Conservation (phyloP, 2,888 invertebrate species). For the Acrobasis consociella region DNA sequence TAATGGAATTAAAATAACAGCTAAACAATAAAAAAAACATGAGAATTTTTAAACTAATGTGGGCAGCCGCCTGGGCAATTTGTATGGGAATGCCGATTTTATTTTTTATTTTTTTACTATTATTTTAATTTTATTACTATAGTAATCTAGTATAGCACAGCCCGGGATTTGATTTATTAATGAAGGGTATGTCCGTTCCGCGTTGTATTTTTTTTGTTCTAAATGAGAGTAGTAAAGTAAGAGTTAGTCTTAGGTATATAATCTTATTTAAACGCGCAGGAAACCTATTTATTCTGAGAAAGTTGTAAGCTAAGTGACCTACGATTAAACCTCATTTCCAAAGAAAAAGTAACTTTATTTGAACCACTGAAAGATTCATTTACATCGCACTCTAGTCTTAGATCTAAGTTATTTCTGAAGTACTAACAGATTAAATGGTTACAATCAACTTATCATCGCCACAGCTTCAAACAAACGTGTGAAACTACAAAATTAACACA, state of each 20-base stretch:
- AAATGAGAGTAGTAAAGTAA: not conserved
- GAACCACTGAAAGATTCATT: not conserved
- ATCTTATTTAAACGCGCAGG: slow-evolving; percentile 4
- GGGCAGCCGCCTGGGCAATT: too few species aligned
- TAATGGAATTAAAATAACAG: too few species aligned
- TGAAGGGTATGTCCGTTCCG: too few species aligned
- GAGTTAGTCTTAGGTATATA: not conserved
- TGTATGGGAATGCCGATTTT: too few species aligned
- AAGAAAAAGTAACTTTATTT: not conserved
- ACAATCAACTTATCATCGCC: slow-evolving; percentile 39
- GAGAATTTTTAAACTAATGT: too few species aligned
- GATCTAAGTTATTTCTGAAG: slow-evolving; percentile 9
- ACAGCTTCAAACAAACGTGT: slow-evolving; percentile 42
- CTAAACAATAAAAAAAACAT: too few species aligned
- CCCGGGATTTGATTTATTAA: too few species aligned
- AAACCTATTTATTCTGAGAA: slow-evolving; percentile 15
- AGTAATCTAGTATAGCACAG: too few species aligned
- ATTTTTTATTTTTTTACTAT: too few species aligned
- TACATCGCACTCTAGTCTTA: not conserved
- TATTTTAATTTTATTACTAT: too few species aligned
- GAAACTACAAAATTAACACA: slow-evolving; percentile 50
- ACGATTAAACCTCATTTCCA: slow-evolving; percentile 8
- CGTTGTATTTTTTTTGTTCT: too few species aligned
- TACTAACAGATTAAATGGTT: slow-evolving; percentile 22
- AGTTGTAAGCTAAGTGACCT: slow-evolving; percentile 10